Conservation (phyloP, 2,797 vertebrate species). For the Geotrypetes seraphini region DNA sequence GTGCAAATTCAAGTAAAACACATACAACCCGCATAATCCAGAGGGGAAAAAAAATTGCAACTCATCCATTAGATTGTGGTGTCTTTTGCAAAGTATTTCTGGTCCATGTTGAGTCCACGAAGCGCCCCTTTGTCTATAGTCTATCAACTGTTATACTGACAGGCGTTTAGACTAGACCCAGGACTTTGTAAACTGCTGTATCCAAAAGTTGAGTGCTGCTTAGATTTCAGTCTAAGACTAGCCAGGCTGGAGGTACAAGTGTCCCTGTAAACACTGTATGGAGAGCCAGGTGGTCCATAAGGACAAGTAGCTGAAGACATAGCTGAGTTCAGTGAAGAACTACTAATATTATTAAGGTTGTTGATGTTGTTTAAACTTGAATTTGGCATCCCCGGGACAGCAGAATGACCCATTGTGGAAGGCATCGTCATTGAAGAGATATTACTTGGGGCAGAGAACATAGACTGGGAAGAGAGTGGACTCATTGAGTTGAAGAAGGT, state of each 20-base stretch:
- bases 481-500: constrained; percentile 98
- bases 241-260: constrained; percentile 94
- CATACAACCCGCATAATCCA: constrained; percentile 81
- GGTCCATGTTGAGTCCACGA: constrained; percentile 27
- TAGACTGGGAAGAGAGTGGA: constrained; percentile 89
- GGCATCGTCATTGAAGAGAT: constrained; percentile 97
- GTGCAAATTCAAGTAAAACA: constrained; percentile 79
- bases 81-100: constrained; percentile 30
- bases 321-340: constrained; percentile 84
- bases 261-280: constrained; percentile 95
- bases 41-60: constrained; percentile 76
- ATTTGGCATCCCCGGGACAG: constrained; percentile 80
- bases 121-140: background rate
- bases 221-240: constrained; percentile 93
- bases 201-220: constrained; percentile 91
- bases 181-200: constrained; percentile 90
- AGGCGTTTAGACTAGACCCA: constrained; percentile 84
- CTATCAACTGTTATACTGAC: constrained; percentile 97
- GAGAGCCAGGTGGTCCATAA: constrained; percentile 84
- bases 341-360: constrained; percentile 82
- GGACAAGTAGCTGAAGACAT: constrained; percentile 90
- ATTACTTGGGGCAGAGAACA: constrained; percentile 91
- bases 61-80: constrained; percentile 65
- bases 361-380: constrained; percentile 92
- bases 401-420: constrained; percentile 84